Evolutionary conservation across 2,113 vertebrate species (phyloP).

Genomic region (Chroicocephalus ridibundus): DNA sequence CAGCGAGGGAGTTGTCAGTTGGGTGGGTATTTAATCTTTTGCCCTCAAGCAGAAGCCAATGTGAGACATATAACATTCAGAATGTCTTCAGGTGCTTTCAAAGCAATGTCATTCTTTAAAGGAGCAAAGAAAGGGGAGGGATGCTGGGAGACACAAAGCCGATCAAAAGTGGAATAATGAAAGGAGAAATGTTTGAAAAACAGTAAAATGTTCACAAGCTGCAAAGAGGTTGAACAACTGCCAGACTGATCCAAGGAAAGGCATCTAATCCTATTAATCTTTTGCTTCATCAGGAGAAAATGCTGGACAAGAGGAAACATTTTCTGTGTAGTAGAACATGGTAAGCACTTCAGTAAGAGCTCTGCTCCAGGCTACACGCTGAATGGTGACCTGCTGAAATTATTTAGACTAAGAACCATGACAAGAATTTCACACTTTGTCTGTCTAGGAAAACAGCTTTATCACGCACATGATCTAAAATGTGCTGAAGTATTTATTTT

Average conservation of each 20-base stretch:
- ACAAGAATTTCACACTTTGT: constrained; percentile 70
- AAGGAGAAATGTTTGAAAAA: constrained; percentile 5
- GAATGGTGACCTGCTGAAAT: constrained; percentile 58
- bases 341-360: background rate
- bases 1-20: background rate
- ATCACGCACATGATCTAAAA: constrained; percentile 54
- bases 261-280: constrained; percentile 51
- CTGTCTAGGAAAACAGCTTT: constrained; percentile 66
- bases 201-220: background rate
- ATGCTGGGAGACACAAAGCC: background rate
- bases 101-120: background rate
- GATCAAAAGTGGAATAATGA: background rate
- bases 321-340: background rate
- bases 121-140: background rate
- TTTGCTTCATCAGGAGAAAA: constrained; percentile 33
- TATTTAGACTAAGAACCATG: constrained; percentile 61
- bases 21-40: background rate
- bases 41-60: background rate
- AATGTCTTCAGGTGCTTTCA: background rate
- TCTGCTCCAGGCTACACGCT: background rate
- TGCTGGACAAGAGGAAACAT: constrained; percentile 1
- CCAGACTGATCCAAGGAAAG: constrained; percentile 10
- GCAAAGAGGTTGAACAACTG: background rate
- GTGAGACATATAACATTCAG: background rate
- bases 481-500: constrained; percentile 32